A percentile compares a stretch with the other conserved stretches of the same genome.
These are phyloP conservation scores for Elephas maximus DNA, from an alignment of 2,113 vertebrate genomes.

Conservation along the genomic window DNA sequence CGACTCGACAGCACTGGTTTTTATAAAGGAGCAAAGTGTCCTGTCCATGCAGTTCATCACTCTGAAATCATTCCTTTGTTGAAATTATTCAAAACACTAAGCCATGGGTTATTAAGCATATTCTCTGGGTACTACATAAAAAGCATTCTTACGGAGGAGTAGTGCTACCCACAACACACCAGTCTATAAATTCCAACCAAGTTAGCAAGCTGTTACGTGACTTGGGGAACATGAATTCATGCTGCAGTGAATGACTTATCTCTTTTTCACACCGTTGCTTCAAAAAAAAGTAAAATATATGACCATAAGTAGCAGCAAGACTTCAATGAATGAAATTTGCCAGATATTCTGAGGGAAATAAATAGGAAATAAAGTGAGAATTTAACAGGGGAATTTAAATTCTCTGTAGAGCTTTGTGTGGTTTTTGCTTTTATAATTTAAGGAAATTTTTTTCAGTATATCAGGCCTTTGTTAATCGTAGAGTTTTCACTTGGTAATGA, in stretches of 20 bases:
- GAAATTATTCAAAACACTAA: constrained; percentile 86
- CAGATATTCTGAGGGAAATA: constrained; percentile 53
- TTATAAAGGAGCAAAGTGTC: constrained; percentile 40
- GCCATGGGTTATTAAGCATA: constrained; percentile 82
- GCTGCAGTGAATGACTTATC: constrained; percentile 62
- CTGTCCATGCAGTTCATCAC: constrained; percentile 77
- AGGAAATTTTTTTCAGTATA: neutral
- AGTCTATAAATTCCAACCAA: constrained; percentile 82
- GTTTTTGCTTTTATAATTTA: constrained; percentile 38
- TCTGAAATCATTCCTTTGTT: constrained; percentile 81
- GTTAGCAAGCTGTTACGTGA: constrained; percentile 73
- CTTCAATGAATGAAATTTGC: constrained; percentile 64
- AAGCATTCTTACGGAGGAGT: constrained; percentile 72
- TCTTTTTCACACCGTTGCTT: constrained; percentile 61
- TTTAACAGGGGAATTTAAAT: neutral
- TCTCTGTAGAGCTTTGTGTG: neutral
- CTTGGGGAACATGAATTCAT: constrained; percentile 79
- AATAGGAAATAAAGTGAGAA: neutral
- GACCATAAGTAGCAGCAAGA: constrained; percentile 63
- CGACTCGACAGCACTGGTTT: too few species aligned
- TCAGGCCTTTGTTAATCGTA: neutral
- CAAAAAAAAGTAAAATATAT: constrained; percentile 65
- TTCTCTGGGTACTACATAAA: constrained; percentile 81
- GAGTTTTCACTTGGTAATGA: neutral
- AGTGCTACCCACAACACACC: constrained; percentile 69